These are phyloP conservation scores for Tyto alba DNA, from an alignment of 2,113 vertebrate species.

Conservation along the genomic window DNA sequence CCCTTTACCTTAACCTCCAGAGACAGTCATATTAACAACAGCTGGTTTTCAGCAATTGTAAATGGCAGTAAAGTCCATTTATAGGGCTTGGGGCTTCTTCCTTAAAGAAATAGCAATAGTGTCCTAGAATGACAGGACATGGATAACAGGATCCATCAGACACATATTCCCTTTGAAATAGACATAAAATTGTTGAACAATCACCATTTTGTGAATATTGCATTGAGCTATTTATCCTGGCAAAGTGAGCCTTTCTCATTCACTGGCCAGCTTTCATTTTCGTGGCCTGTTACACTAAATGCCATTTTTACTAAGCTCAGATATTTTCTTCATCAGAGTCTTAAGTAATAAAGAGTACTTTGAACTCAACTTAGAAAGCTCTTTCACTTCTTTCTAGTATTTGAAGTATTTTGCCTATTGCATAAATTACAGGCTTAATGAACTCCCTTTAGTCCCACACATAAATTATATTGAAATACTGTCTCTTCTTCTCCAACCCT, in stretches of 20 bases:
- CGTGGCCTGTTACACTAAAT: not conserved
- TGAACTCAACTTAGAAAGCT: not conserved
- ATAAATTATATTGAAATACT: not conserved
- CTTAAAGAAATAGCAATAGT: not conserved
- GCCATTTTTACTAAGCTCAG: not conserved
- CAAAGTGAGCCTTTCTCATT: not conserved
- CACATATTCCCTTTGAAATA: not conserved
- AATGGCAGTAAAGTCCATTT: not conserved
- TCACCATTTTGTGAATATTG: not conserved
- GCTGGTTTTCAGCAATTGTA: not conserved
- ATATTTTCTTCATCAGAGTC: not conserved
- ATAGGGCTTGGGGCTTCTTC: not conserved
- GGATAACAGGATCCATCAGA: not conserved
- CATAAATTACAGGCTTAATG: not conserved
- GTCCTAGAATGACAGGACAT: not conserved
- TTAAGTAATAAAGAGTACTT: not conserved
- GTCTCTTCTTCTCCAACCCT: not conserved
- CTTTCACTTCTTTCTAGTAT: not conserved
- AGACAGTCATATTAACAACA: not conserved
- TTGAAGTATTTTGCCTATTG: not conserved
- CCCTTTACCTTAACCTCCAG: not conserved
- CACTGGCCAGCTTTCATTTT: not conserved
- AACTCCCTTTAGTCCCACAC: not conserved
- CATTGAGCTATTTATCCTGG: not conserved
- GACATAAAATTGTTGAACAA: not conserved